Percentiles rank a stretch among this genome's conserved stretches.
Evolutionary conservation across 1,140 invertebrate genomes (phyloP).

Genomic region (Heliconius himera): DNA sequence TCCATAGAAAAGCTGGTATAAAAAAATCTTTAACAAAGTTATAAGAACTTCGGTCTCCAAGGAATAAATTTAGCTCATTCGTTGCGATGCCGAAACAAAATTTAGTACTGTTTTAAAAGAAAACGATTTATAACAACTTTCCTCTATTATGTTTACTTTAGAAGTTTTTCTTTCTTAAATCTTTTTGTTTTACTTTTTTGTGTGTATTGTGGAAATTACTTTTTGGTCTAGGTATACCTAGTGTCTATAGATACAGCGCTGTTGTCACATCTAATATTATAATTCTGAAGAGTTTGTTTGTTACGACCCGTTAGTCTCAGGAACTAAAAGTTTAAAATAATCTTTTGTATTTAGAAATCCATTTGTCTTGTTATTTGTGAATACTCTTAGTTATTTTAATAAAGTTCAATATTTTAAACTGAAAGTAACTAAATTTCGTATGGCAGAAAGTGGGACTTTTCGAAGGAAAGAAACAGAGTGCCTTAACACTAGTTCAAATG

Average conservation of each 20-base stretch:
- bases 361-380: too few species aligned
- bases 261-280: background rate
- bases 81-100: background rate
- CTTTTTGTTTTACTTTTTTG: slow-evolving; percentile 8
- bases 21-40: slow-evolving; percentile 1
- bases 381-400: too few species aligned
- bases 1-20: background rate
- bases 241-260: background rate
- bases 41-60: background rate
- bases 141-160: background rate
- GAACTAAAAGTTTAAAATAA: too few species aligned
- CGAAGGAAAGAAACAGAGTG: background rate
- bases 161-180: background rate
- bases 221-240: background rate
- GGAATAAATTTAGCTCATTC: slow-evolving; percentile 4
- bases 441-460: too few species aligned
- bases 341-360: too few species aligned
- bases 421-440: too few species aligned
- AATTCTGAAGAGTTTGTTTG: too few species aligned
- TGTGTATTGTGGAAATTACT: background rate
- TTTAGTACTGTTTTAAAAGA: slow-evolving; percentile 11
- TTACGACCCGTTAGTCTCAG: too few species aligned
- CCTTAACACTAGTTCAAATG: background rate
- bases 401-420: too few species aligned
- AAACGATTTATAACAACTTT: slow-evolving; percentile 14